These are phyloP conservation scores for Drosophila pachea DNA, from an alignment of 1,140 invertebrate genomes.

Conservation along the genomic window DNA sequence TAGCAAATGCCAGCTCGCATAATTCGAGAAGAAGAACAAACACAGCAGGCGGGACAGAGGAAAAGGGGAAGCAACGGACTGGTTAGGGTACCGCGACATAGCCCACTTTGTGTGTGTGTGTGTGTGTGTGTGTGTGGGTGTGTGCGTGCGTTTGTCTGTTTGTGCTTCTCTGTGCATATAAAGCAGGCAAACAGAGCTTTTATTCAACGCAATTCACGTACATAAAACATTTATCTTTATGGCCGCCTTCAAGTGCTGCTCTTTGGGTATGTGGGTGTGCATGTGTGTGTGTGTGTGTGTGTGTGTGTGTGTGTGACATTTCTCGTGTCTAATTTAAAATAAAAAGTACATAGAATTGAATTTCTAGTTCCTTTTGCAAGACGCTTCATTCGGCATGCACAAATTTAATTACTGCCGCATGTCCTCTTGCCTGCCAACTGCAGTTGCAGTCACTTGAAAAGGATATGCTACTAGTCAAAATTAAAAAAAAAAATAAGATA, in stretches of 20 bases:
- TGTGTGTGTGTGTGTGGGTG: conserved; percentile 28
- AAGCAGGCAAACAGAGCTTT: conserved; percentile 68
- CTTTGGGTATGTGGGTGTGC: conserved; percentile 10
- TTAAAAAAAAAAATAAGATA: conserved; percentile 6
- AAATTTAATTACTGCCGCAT: conserved; percentile 69
- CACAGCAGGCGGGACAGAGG: not conserved
- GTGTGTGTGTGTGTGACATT: conserved; percentile 19
- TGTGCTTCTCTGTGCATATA: conserved; percentile 50
- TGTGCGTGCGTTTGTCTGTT: conserved; percentile 42
- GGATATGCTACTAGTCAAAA: conserved; percentile 47
- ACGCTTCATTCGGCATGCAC: conserved; percentile 28
- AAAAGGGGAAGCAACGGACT: not conserved
- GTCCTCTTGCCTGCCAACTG: conserved; percentile 59
- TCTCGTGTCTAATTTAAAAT: conserved; percentile 38
- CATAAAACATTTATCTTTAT: conserved; percentile 78
- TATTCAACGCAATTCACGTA: conserved; percentile 76
- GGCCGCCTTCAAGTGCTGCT: conserved; percentile 68
- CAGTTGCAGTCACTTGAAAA: conserved; percentile 64
- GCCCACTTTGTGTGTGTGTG: conserved; percentile 3
- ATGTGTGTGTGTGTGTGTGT: conserved; percentile 22
- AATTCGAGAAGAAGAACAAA: conserved; percentile 13
- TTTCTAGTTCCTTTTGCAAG: conserved; percentile 26
- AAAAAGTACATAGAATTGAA: conserved; percentile 20
- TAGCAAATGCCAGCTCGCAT: conserved; percentile 27
- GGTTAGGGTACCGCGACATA: not conserved